Evolutionary conservation across 2,888 invertebrate species (phyloP).

Genomic region (Drosophila barbarae): DNA sequence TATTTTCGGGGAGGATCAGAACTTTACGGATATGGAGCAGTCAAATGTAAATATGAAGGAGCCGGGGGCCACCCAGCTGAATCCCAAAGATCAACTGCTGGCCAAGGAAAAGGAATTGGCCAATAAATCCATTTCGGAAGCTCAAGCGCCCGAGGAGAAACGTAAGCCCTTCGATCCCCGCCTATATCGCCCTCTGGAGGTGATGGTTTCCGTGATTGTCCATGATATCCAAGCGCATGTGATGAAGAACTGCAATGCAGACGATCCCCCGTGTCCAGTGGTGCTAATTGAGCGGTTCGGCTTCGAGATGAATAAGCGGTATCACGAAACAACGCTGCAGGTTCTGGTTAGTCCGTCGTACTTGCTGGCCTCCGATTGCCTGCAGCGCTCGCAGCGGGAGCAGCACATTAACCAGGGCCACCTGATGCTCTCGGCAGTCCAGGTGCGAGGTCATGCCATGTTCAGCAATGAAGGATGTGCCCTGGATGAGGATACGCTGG

Average conservation of each 20-base stretch:
- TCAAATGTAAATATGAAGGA: slow-evolving; percentile 80
- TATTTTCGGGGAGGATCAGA: slow-evolving; percentile 97
- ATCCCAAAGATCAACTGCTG: slow-evolving; percentile 78
- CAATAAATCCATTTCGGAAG: slow-evolving; percentile 79
- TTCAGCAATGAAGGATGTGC: slow-evolving; percentile 95
- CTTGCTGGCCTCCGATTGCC: slow-evolving; percentile 87
- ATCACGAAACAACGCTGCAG: slow-evolving; percentile 94
- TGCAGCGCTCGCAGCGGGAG: slow-evolving; percentile 85
- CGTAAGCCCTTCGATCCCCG: slow-evolving; percentile 90
- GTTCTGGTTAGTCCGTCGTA: slow-evolving; percentile 93
- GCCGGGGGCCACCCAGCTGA: slow-evolving; percentile 74
- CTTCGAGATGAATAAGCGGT: slow-evolving; percentile 98
- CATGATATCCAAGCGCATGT: slow-evolving; percentile 98
- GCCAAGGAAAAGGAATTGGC: slow-evolving; percentile 79
- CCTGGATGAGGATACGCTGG: slow-evolving; percentile 95
- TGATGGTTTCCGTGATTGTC: slow-evolving; percentile 94
- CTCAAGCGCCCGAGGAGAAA: slow-evolving; percentile 82
- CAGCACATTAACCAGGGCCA: slow-evolving; percentile 90
- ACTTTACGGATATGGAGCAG: slow-evolving; percentile 94
- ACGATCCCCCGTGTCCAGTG: slow-evolving; percentile 94
- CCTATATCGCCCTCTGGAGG: slow-evolving; percentile 92
- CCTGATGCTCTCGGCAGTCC: slow-evolving; percentile 90
- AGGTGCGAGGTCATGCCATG: slow-evolving; percentile 96
- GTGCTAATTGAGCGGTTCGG: slow-evolving; percentile 93
- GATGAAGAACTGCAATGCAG: slow-evolving; percentile 89